Conservation (phyloP, 2,113 vertebrate genomes). For the Calidris pygmaea region DNA sequence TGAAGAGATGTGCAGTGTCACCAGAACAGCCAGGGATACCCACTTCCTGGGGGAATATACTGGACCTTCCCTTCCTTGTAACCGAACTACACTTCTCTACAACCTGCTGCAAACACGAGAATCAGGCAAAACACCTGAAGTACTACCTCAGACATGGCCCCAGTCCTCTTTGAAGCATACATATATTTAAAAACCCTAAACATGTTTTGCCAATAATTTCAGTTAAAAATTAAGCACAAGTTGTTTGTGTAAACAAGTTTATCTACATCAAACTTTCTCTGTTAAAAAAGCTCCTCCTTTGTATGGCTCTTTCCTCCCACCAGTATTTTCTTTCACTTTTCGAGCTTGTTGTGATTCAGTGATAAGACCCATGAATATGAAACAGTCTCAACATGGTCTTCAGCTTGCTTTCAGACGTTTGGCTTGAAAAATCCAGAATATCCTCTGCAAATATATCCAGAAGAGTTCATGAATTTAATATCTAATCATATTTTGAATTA, state of each 20-base stretch:
- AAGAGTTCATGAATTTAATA: neutral
- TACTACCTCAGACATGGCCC: neutral
- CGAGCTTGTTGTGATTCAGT: neutral
- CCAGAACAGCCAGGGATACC: neutral
- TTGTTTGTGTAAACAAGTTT: neutral
- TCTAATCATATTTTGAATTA: neutral
- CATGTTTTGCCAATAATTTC: neutral
- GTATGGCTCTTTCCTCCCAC: neutral
- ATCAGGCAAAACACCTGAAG: neutral
- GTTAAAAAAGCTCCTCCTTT: neutral
- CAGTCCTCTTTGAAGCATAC: neutral
- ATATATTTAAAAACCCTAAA: neutral
- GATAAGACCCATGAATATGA: neutral
- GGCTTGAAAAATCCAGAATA: conserved; percentile 2
- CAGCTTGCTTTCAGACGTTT: neutral
- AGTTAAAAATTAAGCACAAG: neutral
- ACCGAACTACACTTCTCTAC: neutral
- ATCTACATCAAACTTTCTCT: neutral
- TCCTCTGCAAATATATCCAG: conserved; percentile 33
- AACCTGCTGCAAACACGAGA: neutral
- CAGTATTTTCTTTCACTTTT: neutral
- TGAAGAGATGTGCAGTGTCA: neutral
- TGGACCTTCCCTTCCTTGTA: neutral
- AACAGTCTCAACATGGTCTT: neutral
- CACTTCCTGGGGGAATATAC: neutral